Evolutionary conservation across 2,888 invertebrate genomes (phyloP), one percentile per base, ranked within the genome.

Genomic region (Drosophila longiperda): DNA sequence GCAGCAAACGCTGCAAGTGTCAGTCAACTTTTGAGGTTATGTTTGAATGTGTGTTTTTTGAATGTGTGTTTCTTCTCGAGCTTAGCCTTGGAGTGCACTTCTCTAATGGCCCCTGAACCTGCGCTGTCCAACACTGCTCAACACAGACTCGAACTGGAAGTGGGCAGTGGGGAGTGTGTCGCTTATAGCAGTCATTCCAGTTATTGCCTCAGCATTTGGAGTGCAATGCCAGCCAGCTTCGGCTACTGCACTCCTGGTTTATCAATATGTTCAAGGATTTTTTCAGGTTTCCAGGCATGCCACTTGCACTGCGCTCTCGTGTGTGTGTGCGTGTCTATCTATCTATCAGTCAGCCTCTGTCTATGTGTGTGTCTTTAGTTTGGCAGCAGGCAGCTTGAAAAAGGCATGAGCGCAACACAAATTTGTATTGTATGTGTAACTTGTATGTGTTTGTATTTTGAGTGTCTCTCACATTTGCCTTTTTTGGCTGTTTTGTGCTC

Each of bases 191-290:
- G 85, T 79, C 68, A 83, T 83, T 79, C 72, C 80, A 86, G 78
- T 84, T 87, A 75, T 89, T 78, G 67, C 59, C 55, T 26, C 64
- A 65, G 58, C 54, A 78, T 55, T 74, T 59, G 45, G 66, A 65
- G 55, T 82, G 76, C 80, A 78, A 49, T 32, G 77, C 78, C 76
- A 79, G 75, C 77, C 74, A 80, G 58, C 82, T 73, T 40, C 45
- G 64, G 66, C 73, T 87, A 72, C 91, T 91, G 91, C 75, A 82
- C 90, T 90, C 92, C 91, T 91, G 91, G 83, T 91, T 77, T 72
- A 79, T 74, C 82, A 79, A 90, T 87, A 86, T 84, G 87, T 91
- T 91, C 91, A 91, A 92, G 92, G 92, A 91, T 91, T 91, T 91
- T 85, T 80, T 81, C 78, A 57, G 71, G 74, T 75, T 84, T 81